Percentiles rank a stretch among this genome's conserved stretches.
phyloP scores from a whole-genome alignment of 1,140 invertebrate genomes.

The Cephus cinctus region DNA sequence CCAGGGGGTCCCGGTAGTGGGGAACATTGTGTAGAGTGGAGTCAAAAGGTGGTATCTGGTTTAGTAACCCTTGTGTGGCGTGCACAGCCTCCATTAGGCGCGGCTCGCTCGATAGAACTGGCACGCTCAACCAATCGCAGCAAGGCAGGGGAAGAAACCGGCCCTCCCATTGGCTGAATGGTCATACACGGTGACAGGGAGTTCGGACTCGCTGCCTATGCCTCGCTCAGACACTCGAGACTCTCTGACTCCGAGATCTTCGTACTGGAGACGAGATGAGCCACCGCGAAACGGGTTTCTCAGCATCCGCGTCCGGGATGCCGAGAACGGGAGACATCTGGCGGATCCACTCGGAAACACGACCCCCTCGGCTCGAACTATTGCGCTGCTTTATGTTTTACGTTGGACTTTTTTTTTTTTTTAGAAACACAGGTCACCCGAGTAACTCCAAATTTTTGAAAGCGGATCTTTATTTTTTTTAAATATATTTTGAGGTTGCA shows the following conservation, averaged over 20 bases:
- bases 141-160: constrained; percentile 34
- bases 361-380: too few relatives aligned
- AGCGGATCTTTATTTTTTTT: too few relatives aligned
- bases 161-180: constrained; percentile 43
- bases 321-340: constrained; percentile 48
- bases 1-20: too few relatives aligned
- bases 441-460: too few relatives aligned
- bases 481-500: too few relatives aligned
- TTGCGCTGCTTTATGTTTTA: too few relatives aligned
- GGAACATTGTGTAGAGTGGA: too few relatives aligned
- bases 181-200: constrained; percentile 35
- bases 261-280: background rate
- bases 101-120: constrained; percentile 54
- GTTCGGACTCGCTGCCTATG: constrained; percentile 12
- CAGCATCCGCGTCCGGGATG: constrained; percentile 28
- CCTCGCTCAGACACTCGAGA: background rate
- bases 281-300: background rate
- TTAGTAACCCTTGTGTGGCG: too few relatives aligned
- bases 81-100: constrained; percentile 42
- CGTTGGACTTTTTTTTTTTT: too few relatives aligned
- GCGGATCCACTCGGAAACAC: constrained; percentile 21
- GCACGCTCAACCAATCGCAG: constrained; percentile 12
- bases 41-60: too few relatives aligned
- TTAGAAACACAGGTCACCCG: too few relatives aligned
- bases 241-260: background rate